Percentiles rank a stretch among this genome's conserved stretches.
Evolutionary conservation across 2,888 invertebrate genomes (phyloP).

Genomic region (Caradrina kadenii): DNA sequence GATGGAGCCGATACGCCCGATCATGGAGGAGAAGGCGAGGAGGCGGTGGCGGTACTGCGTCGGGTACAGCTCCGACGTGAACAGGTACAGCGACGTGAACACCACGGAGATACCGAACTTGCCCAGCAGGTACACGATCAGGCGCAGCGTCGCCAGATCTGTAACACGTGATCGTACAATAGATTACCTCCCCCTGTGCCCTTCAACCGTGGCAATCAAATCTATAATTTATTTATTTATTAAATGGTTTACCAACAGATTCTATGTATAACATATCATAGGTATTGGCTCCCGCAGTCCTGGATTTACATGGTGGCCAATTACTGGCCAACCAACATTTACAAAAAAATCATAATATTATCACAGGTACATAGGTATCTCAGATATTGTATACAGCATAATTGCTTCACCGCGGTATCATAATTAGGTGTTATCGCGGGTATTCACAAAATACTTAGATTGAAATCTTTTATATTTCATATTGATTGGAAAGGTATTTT

Average conservation of each 20-base stretch:
- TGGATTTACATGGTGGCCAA: no score
- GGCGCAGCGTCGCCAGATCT: constrained; percentile 78
- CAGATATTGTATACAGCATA: neutral
- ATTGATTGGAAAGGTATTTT: neutral
- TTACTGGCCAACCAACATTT: no score
- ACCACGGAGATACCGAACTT: constrained; percentile 92
- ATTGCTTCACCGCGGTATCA: constrained; percentile 2
- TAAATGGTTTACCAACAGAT: no score
- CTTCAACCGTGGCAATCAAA: neutral
- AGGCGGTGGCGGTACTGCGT: constrained; percentile 92
- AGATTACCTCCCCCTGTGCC: neutral
- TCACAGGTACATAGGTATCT: neutral
- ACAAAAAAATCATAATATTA: neutral
- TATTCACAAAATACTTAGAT: neutral
- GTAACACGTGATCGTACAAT: constrained; percentile 40
- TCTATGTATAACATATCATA: no score
- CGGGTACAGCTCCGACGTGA: constrained; percentile 93
- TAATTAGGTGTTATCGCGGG: neutral
- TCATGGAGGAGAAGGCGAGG: constrained; percentile 93
- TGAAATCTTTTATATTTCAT: neutral
- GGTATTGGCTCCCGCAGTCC: no score
- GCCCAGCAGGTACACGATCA: constrained; percentile 90
- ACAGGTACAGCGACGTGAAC: constrained; percentile 92
- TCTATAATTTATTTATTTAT: no score
- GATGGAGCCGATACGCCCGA: constrained; percentile 93